Base-by-base conservation (phyloP, 2,888 invertebrate genomes). In the Brenthis daphne region DNA sequence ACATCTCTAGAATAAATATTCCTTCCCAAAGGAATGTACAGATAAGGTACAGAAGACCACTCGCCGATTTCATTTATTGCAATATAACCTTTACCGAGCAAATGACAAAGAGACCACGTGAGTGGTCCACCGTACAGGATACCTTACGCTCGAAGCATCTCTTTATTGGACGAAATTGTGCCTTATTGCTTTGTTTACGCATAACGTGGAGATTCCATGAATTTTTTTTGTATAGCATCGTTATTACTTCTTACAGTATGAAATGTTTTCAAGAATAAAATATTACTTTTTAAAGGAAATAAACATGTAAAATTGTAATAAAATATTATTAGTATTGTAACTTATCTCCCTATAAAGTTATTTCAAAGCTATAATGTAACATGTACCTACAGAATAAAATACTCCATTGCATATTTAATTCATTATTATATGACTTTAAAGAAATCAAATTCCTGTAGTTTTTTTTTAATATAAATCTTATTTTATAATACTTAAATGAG, bases 1-100 rank as follows among this genome's bases (percentile, higher is more conserved):
- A 89, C 88, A 86, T 83, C 83, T 75, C 80, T 83, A 80, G 88
- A 89, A 89, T 89, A 89, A 88, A 88, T 89, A 88, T 86, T 84
- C 83, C 78, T 80, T 79, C 79, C 84, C 82, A 78, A 78, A 82
- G 81, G 85, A 86, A 84, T 83, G 82, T 80, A 76, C 82, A 81
- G 80, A 56, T 51, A 51, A 83, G 83, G 82, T 80, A 77, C 69
- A 64, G 66, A n/a, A 67, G 51, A 67, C 58, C 53, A 84, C 86
- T 83, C 83, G 84, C 81, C 81, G 53, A 43, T 55, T 14, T 47
- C 14, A 43, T 55, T 57, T 57, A 65, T 50, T 47, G 66, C 43
- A 68, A 64, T 60, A 64, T 68, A 64, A 60, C 54, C 64, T 68
- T 57, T 57, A 64, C 51, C 16, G 24, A 33, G 33, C 37, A 14